Evolutionary conservation across 2,888 invertebrate species (phyloP), one percentile per base, ranked within the genome.

Genomic region (Trichacis sp.): DNA sequence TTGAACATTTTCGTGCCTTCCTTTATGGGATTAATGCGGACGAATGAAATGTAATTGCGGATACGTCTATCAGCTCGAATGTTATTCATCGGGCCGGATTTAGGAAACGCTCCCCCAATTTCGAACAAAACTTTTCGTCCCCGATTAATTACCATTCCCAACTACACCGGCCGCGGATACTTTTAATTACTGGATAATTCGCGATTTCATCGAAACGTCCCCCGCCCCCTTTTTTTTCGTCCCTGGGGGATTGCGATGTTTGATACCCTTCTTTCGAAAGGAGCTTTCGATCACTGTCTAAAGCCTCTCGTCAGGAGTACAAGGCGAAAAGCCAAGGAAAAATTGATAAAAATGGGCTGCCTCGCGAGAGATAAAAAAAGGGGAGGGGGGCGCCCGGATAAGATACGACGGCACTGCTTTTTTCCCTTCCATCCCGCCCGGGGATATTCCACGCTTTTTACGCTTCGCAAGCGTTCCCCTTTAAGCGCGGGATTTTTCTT

Each of bases 251-350:
- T 36, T 15, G 68, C 62, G 66, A 59, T 73, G 73, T 76, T 73
- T 70, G 71, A 75, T 70, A 67, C 65, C n/a, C n/a, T n/a, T n/a
- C n/a, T n/a, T n/a, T n/a, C n/a, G n/a, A n/a, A n/a, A n/a, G n/a
- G n/a, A 68, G 74, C 76, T 76, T 73, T 79, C 79, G 69, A 79
- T 81, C 80, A 79, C 77, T 77, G 79, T 79, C 79, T 70, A 70
- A 71, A 70, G 73, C 65, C 74, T 71, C 76, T 72, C 73, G 77
- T 75, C 77, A 73, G 72, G 47, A 45, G 43, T 36, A 43, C 11
- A 43, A 17, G 17, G 47, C 58, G 53, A 56, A 49, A 55, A 60
- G 65, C 67, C 50, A 52, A 53, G 67, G 72, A 71, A 68, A 78
- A 79, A 79, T 79, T 80, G 78, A 80, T 79, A 80, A 79, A 68